Evolutionary conservation across 2,797 vertebrate genomes (phyloP), one percentile per base, ranked within the genome.

Genomic region (Hypotaenidia okinawae): DNA sequence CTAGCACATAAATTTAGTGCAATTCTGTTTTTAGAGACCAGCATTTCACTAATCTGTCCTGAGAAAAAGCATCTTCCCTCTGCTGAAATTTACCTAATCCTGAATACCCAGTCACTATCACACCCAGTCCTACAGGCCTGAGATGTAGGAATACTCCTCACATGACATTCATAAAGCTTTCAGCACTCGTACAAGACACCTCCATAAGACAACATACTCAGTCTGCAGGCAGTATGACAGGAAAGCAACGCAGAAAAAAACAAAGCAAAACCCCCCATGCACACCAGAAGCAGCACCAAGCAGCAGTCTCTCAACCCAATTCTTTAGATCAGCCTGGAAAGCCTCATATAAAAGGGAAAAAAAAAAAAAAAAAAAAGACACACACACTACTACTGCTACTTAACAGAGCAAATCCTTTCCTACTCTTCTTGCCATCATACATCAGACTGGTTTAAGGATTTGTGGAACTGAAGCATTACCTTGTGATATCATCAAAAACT

Each of bases 401-500:
- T 33, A 78, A 61, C 27, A 85, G 43, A 68, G n/a, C n/a, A 76
- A 73, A 66, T 23, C 9, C 25, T 68, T 72, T 68, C 57, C 72
- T 32, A 18, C 19, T 64, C 7, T 66, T 78, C 70, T 55, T 51
- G 33, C 41, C 90, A n/a, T 2, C 32, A 16, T 28, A 32, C 0
- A 1, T n/a, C 45, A 21, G 6, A 68, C 1, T 3, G 0, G 43
- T 43, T 70, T 64, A 70, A 77, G 45, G 45, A 68, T 47, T 43
- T 55, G 17, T 32, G n/a, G 14, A 94, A 78, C 37, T 25, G 54
- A 83, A 87, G 72, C 25, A 13, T 69, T 98, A 99, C 99, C 99
- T 99, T 41, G 99, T 99, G 97, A 99, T 99, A 92, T 99, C 99
- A 84, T 99, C 99, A 80, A 99, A 99, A 77, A 99, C 99, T 13